phyloP scores from a whole-genome alignment of 2,797 vertebrate genomes.

The Nyctalus aviator region DNA sequence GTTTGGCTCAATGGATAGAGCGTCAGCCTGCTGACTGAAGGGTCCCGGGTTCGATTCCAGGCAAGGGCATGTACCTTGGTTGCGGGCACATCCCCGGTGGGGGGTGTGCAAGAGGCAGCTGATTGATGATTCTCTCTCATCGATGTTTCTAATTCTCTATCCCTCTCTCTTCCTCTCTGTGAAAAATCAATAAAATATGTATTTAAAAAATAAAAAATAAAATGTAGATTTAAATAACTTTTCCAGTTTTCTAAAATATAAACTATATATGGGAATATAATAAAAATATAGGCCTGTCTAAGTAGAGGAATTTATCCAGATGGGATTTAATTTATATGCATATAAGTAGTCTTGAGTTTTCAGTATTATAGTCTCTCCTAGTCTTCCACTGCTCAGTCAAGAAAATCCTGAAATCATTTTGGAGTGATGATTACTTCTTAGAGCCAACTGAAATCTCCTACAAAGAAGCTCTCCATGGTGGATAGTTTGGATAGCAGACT shows the following conservation, averaged over 20 bases:
- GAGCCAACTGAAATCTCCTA: not conserved
- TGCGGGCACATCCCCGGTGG: no score
- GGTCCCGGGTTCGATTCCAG: no score
- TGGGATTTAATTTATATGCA: not conserved
- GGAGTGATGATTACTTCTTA: not conserved
- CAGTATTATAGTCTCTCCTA: not conserved
- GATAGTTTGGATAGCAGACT: not conserved
- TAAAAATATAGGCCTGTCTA: not conserved
- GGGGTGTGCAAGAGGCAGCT: no score
- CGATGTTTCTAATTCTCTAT: no score
- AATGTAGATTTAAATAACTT: not conserved
- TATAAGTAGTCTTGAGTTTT: not conserved
- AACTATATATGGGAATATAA: not conserved
- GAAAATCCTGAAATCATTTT: conserved; percentile 48
- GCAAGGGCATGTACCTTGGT: no score
- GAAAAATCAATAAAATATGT: no score
- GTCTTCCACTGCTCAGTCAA: not conserved
- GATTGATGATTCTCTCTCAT: no score
- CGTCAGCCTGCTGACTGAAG: no score
- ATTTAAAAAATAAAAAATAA: no score
- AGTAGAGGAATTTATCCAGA: not conserved
- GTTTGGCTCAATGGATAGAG: no score
- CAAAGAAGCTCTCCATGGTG: not conserved
- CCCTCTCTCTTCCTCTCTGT: no score
- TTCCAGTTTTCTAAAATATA: conserved; percentile 29